These are phyloP conservation scores for Synergus laeviventris DNA, from an alignment of 2,888 invertebrate genomes.

Conservation along the genomic window DNA sequence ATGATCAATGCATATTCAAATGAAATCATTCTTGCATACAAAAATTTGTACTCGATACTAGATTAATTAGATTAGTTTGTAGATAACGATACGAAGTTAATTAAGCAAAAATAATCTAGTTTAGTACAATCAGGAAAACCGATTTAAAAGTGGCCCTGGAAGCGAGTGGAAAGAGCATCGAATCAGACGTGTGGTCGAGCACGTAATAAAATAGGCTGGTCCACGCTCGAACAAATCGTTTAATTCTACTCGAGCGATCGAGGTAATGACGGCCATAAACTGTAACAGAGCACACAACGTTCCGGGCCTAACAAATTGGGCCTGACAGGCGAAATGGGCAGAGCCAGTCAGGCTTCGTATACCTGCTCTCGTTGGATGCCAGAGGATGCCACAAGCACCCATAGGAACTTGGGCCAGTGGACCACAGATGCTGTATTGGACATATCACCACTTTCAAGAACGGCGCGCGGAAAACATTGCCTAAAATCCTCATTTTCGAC, in stretches of 20 bases:
- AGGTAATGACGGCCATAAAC: constrained; percentile 75
- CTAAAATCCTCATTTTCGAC: constrained; percentile 72
- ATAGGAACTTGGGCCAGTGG: constrained; percentile 55
- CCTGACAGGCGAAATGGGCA: constrained; percentile 74
- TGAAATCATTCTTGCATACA: not conserved
- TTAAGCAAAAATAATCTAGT: constrained; percentile 39
- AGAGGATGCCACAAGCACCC: constrained; percentile 46
- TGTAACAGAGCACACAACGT: constrained; percentile 67
- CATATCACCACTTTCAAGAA: constrained; percentile 69
- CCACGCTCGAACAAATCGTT: constrained; percentile 70
- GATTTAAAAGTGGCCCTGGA: constrained; percentile 46
- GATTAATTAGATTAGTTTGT: not conserved
- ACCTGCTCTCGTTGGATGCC: constrained; percentile 55
- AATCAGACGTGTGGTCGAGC: constrained; percentile 53
- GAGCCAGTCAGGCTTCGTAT: constrained; percentile 60
- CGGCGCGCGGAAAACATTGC: constrained; percentile 72
- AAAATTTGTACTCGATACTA: not conserved
- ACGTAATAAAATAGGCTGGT: constrained; percentile 55
- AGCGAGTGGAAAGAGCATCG: constrained; percentile 45
- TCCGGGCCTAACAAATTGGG: constrained; percentile 71
- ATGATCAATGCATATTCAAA: not conserved
- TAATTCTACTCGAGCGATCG: constrained; percentile 72
- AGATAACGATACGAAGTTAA: constrained; percentile 1
- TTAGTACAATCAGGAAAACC: constrained; percentile 44
- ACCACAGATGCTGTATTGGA: constrained; percentile 60